These are phyloP conservation scores for Gopherus evgoodei DNA, from an alignment of 2,113 vertebrate species.

Conservation along the genomic window DNA sequence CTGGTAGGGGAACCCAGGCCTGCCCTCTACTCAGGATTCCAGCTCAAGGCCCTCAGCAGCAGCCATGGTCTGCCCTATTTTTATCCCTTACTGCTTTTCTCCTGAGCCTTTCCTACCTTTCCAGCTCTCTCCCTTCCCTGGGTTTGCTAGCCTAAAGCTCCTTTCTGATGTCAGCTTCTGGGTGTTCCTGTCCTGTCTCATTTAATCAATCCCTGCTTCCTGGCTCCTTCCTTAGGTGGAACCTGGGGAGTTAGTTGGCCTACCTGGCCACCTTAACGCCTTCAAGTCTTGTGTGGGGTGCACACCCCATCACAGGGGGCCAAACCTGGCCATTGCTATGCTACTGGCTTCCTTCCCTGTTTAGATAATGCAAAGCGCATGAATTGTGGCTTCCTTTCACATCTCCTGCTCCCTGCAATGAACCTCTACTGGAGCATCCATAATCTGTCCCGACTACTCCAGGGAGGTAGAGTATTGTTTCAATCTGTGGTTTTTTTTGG, in stretches of 20 bases:
- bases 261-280: not conserved
- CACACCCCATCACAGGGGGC: not conserved
- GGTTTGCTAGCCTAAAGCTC: not conserved
- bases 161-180: not conserved
- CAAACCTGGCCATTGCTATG: not conserved
- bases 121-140: not conserved
- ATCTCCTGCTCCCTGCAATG: not conserved
- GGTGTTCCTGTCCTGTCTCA: not conserved
- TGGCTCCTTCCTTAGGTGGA: not conserved
- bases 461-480: not conserved
- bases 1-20: not conserved
- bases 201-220: not conserved
- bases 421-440: not conserved
- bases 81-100: not conserved
- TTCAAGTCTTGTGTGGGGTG: not conserved
- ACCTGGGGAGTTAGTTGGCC: not conserved
- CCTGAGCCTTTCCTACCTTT: not conserved
- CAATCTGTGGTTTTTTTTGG: not conserved
- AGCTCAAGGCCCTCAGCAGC: not conserved
- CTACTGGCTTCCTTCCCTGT: not conserved
- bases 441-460: not conserved
- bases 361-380: not conserved
- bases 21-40: not conserved
- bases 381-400: not conserved
- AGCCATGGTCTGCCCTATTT: not conserved